phyloP scores from a whole-genome alignment of 2,797 vertebrate genomes.

The Hoplostethus mediterraneus region DNA sequence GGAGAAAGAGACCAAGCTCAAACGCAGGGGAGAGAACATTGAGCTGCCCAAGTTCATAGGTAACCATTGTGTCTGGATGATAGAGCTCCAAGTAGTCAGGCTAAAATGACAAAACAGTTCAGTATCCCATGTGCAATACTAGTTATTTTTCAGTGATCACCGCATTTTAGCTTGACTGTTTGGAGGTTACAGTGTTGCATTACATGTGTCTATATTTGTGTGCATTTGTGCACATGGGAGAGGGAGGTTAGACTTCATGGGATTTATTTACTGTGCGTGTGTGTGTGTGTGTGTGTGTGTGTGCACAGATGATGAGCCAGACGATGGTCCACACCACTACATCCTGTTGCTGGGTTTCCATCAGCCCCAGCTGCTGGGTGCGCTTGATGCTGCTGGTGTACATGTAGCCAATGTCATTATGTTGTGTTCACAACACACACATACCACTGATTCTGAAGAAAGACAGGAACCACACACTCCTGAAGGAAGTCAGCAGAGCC shows the following conservation, averaged over 20 bases:
- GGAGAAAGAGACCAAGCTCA: slow-evolving; percentile 84
- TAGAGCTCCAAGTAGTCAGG: too few species aligned
- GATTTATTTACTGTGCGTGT: not conserved
- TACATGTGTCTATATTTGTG: not conserved
- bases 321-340: slow-evolving; percentile 92
- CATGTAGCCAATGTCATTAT: slow-evolving; percentile 89
- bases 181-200: not conserved
- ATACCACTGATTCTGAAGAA: not conserved
- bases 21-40: slow-evolving; percentile 84
- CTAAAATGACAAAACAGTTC: too few species aligned
- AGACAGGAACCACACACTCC: not conserved
- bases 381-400: slow-evolving; percentile 87
- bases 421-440: slow-evolving; percentile 52
- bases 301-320: slow-evolving; percentile 93
- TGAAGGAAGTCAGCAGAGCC: slow-evolving; percentile 24
- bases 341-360: slow-evolving; percentile 91
- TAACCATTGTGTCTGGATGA: slow-evolving; percentile 48
- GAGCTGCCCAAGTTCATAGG: slow-evolving; percentile 82
- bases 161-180: too few species aligned
- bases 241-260: not conserved
- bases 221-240: not conserved
- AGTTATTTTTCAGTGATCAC: too few species aligned
- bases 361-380: slow-evolving; percentile 84
- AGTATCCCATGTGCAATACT: too few species aligned
- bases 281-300: slow-evolving; percentile 1